Base-by-base conservation (phyloP, 2,888 invertebrate genomes). In the Nemapogon koenigi region DNA sequence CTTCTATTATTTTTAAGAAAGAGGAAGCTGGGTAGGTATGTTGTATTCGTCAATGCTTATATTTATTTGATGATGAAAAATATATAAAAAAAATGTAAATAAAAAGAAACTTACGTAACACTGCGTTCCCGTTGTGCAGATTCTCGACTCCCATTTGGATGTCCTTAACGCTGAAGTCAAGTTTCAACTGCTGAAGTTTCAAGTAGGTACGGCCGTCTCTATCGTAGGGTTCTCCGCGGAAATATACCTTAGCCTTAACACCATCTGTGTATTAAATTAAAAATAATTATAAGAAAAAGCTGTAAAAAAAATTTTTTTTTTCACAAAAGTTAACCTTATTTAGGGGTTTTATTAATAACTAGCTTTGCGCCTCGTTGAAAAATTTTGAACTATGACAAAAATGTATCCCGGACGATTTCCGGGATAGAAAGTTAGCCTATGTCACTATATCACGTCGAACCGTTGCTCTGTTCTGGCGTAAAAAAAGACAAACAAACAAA, bases 121-220 rank as follows among this genome's bases (percentile, higher is more conserved):
- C 89, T 13, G 88, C 75, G 57, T 91, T 92, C 50, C 89, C 86
- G 55, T 90, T 90, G 46, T 90, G 88, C 36, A 91, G 82, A 55
- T 91, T 91, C 55, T 91, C 89, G 16, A 92, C 91, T 11, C 91
- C 91, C 92, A 92, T 92, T 60, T 83, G 83, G 32, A 92, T 91
- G 47, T 89, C 84, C 53, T 86, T 87, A 13, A 92, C 91, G 55
- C 88, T 89, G 67, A 92, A 92, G 64, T 92, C 92, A 81, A 92
- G 88, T 62, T 92, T 92, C 7, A 91, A 81, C 53, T 90, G 87
- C 55, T 90, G 85, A 41, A 91, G 79, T 41, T 78, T 81, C 37
- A 92, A 70, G 61, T 85, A 90, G 10, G 85, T 85, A 44, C 84
- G 82, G 6, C 87, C 89, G 50, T 86, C 81, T 39, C 82, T 70